Evolutionary conservation across 2,113 vertebrate genomes (phyloP), one percentile per base, ranked within the genome.

Genomic region (Archocentrus centrarchus): DNA sequence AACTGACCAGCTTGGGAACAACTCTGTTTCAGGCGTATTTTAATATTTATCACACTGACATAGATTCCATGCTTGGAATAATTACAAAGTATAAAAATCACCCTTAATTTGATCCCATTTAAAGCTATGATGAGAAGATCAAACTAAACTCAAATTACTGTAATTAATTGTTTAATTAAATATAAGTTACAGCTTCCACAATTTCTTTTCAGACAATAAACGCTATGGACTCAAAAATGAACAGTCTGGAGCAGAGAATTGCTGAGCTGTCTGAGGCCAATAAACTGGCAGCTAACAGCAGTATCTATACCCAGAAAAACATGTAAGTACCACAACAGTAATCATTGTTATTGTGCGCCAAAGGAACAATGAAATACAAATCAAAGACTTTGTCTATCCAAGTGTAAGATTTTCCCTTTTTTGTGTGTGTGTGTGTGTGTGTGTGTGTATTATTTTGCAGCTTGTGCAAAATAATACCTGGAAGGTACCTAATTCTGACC

Each of bases 211-310:
- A 99, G 98, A 99, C 98, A 91, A 98, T 99, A 93, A 99, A 98
- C 91, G 98, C 98, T 10, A 98, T 99, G 98, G 98, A 99, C 90
- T 99, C 98, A 0, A 99, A 99, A 96, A 99, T 98, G 94, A 97
- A 96, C 91, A 99, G 96, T 73, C 94, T 99, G 96, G 98, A 99
- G 91, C 98, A 99, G 95, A 98, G 98, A 89, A 98, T 99, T 86
- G 94, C 98, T 84, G 98, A 99, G 88, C 84, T 99, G 68, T 98
- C 98, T 0, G 98, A 99, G 93, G 98, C 98, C 81, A 99, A 99
- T 94, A 99, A 99, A 85, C 94, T 99, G 82, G 98, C 98, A 35
- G 98, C 98, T 77, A 99, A 99, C 77, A 99, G 98, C 96, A 99
- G 98, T 63, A 97, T 99, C 92, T 99, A 98, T 86, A 99, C 98